These are phyloP conservation scores for Meteorus cinctellus DNA, from an alignment of 2,888 invertebrate genomes.

Conservation along the genomic window DNA sequence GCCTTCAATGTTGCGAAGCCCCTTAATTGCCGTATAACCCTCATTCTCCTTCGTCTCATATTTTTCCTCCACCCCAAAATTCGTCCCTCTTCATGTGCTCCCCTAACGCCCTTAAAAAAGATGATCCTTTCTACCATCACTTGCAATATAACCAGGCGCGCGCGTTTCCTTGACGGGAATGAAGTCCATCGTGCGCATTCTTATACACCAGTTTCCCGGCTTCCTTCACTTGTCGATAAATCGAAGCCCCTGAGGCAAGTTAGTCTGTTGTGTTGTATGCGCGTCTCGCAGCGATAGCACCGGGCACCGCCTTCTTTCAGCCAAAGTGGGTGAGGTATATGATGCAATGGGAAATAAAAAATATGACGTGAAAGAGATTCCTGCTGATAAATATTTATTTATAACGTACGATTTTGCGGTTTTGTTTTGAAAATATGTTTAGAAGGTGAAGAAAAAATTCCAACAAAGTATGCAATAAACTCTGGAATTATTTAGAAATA, in stretches of 20 bases:
- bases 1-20: slow-evolving; percentile 44
- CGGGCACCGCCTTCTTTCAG: not conserved
- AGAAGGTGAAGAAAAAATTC: too few species aligned
- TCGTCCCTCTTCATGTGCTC: slow-evolving; percentile 19
- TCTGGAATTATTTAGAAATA: too few species aligned
- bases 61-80: slow-evolving; percentile 20
- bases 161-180: slow-evolving; percentile 36
- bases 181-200: slow-evolving; percentile 28
- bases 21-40: slow-evolving; percentile 50
- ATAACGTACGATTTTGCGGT: too few species aligned
- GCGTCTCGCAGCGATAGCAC: not conserved
- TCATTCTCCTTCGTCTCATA: slow-evolving; percentile 25
- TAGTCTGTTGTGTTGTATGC: slow-evolving; percentile 3
- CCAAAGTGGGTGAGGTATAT: not conserved
- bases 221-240: slow-evolving; percentile 34
- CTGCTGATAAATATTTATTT: too few species aligned
- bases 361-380: not conserved
- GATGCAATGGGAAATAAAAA: not conserved
- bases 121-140: slow-evolving; percentile 28
- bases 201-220: slow-evolving; percentile 31
- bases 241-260: slow-evolving; percentile 20
- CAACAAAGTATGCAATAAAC: too few species aligned
- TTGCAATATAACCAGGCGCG: not conserved
- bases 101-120: slow-evolving; percentile 42
- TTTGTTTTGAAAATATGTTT: too few species aligned